A percentile compares a stretch with the other conserved stretches of the same genome.
Conservation (phyloP, 2,888 invertebrate genomes). For the Lithophane ornitopus region DNA sequence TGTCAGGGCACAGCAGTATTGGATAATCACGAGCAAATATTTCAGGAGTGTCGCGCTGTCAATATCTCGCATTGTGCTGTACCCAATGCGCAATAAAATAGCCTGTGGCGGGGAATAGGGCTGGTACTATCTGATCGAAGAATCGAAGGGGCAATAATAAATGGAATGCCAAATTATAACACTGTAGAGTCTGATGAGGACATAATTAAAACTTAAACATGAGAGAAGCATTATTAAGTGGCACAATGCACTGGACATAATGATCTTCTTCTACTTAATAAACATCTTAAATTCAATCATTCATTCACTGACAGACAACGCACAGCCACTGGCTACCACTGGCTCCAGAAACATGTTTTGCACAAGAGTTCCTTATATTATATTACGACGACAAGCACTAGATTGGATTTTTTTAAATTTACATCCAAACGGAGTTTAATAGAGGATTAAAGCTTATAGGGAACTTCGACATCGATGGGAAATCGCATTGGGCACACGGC, state of each 20-base stretch:
- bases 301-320: background rate
- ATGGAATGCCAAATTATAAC: background rate
- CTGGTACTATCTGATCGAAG: background rate
- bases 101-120: constrained; percentile 27
- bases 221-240: no score
- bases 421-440: background rate
- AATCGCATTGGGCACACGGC: background rate
- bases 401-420: no score
- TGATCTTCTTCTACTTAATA: background rate
- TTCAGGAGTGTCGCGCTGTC: constrained; percentile 33
- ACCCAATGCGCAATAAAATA: constrained; percentile 39
- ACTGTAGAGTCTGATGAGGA: background rate
- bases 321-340: background rate
- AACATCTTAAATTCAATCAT: background rate
- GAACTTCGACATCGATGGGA: background rate
- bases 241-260: no score
- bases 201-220: background rate
- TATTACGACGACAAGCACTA: background rate
- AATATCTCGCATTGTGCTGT: constrained; percentile 48
- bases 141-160: background rate
- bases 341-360: background rate
- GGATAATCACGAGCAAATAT: constrained; percentile 52
- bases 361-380: background rate
- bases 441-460: background rate
- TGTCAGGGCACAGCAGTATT: constrained; percentile 20